Percentiles rank a stretch among this genome's conserved stretches.
Evolutionary conservation across 2,888 invertebrate genomes (phyloP).

Genomic region (Philopedon plagiatum): DNA sequence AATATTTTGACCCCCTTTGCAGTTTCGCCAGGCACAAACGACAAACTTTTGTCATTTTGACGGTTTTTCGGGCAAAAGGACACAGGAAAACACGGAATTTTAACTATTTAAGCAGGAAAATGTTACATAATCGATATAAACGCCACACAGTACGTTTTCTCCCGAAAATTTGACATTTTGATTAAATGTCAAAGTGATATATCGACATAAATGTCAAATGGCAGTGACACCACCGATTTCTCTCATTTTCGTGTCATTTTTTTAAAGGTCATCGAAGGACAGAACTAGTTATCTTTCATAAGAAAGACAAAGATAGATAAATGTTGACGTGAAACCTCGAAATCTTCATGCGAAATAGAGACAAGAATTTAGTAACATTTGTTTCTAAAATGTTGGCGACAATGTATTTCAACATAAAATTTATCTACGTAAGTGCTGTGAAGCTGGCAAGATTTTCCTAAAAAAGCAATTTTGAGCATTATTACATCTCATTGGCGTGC

Average conservation of each 20-base stretch:
- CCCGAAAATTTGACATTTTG: slow-evolving; percentile 58
- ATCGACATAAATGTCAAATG: slow-evolving; percentile 57
- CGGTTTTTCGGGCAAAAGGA: not conserved
- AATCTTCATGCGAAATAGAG: not conserved
- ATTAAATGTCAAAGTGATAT: slow-evolving; percentile 58
- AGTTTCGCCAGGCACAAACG: slow-evolving; percentile 59
- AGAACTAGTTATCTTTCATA: not conserved
- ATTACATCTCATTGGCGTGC: not conserved
- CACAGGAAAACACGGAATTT: not conserved
- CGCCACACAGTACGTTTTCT: slow-evolving; percentile 47
- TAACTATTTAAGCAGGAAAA: slow-evolving; percentile 24
- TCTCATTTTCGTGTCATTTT: slow-evolving; percentile 40
- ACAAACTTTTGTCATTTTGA: slow-evolving; percentile 60
- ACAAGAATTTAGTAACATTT: slow-evolving; percentile 13
- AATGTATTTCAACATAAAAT: not conserved
- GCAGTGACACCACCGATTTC: slow-evolving; percentile 49
- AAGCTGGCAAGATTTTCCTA: not conserved
- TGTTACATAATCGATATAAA: slow-evolving; percentile 53
- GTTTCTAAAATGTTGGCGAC: not conserved
- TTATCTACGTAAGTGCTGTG: not conserved
- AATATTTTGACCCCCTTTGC: slow-evolving; percentile 59
- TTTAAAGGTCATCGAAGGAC: slow-evolving; percentile 34
- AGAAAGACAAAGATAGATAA: not conserved
- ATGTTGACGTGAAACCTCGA: slow-evolving; percentile 1
- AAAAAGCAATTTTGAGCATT: not conserved